These are phyloP conservation scores for Falco biarmicus DNA, from an alignment of 2,797 vertebrate genomes.

Conservation along the genomic window DNA sequence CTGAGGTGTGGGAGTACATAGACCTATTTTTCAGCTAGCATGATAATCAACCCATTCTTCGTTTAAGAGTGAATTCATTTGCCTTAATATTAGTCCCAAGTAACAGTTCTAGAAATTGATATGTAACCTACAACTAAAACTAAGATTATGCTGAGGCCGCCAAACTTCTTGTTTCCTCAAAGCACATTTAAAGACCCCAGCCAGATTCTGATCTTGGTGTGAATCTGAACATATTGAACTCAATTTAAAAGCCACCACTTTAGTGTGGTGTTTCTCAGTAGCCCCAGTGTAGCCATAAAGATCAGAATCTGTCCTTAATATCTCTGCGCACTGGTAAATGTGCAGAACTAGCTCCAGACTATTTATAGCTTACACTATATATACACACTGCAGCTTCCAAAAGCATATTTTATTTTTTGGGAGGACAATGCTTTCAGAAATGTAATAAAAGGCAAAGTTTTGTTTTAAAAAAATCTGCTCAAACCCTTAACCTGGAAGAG, in stretches of 20 bases:
- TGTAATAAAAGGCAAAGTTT: conserved; percentile 31
- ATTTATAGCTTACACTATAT: conserved; percentile 56
- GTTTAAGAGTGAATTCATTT: conserved; percentile 18
- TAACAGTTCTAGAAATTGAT: conserved; percentile 11
- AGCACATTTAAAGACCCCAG: neutral
- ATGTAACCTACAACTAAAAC: neutral
- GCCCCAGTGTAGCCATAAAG: neutral
- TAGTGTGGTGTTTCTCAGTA: neutral
- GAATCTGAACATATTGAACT: neutral
- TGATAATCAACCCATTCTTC: neutral
- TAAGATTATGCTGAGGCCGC: neutral
- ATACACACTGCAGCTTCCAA: conserved; percentile 39
- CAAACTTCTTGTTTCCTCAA: neutral
- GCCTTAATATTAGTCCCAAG: conserved; percentile 4
- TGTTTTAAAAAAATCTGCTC: neutral
- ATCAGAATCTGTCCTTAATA: conserved; percentile 16
- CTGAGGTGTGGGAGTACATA: conserved; percentile 11
- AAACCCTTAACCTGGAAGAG: conserved; percentile 59
- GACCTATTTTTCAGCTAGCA: conserved; percentile 17
- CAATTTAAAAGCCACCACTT: neutral
- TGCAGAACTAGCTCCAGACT: conserved; percentile 34
- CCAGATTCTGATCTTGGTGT: neutral
- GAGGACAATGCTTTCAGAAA: conserved; percentile 57
- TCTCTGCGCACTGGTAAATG: neutral
- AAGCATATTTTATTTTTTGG: conserved; percentile 41